Evolutionary conservation across 1,140 invertebrate genomes (phyloP).

Genomic region (Diachasmimorpha longicaudata): DNA sequence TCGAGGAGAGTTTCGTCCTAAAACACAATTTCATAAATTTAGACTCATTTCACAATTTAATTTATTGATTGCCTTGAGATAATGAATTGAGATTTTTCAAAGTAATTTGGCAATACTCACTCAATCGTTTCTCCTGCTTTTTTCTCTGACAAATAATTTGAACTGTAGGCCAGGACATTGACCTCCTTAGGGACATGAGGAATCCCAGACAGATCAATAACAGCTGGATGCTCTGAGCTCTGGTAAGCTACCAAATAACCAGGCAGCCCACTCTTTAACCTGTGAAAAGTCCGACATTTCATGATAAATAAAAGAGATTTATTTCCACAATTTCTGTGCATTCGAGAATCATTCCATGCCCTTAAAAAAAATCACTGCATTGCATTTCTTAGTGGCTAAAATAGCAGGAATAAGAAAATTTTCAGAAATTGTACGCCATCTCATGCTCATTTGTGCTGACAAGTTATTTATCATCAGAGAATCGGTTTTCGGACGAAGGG

Average conservation of each 20-base stretch:
- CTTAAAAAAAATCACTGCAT: neutral
- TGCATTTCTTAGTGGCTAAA: neutral
- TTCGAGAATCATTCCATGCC: neutral
- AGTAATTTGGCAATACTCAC: constrained; percentile 50
- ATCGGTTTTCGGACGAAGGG: no score
- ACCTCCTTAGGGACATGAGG: constrained; percentile 64
- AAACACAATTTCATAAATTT: constrained; percentile 25
- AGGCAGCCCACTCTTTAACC: constrained; percentile 73
- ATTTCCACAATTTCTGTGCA: neutral
- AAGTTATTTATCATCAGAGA: no score
- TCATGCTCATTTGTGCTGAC: no score
- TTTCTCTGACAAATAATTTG: constrained; percentile 56
- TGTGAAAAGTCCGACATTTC: constrained; percentile 44
- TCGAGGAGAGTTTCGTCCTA: constrained; percentile 45
- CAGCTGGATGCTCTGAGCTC: constrained; percentile 57
- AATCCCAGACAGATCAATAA: constrained; percentile 60
- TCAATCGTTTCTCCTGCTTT: constrained; percentile 43
- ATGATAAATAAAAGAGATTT: constrained; percentile 4
- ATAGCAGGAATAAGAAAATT: neutral
- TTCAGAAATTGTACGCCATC: neutral
- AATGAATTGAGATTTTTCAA: neutral
- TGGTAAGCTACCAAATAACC: constrained; percentile 73
- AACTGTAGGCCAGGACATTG: constrained; percentile 64
- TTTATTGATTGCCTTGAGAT: neutral
- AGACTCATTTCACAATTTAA: neutral